Base-by-base conservation (phyloP, 2,113 vertebrate genomes). In the Petroica traversi region DNA sequence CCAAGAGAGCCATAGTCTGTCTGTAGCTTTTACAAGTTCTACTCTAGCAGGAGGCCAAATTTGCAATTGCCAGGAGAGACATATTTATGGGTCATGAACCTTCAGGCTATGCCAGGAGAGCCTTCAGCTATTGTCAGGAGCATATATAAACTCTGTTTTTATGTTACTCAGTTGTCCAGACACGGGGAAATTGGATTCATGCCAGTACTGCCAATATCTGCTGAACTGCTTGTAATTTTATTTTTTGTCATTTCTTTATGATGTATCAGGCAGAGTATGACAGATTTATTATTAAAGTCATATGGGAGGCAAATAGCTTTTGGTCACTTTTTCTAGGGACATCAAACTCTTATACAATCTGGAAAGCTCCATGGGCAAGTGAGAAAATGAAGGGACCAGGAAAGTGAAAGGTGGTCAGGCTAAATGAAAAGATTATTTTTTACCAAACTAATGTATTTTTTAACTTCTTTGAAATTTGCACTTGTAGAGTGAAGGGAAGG, bases 71-170 rank as follows among this genome's bases (percentile, higher is more conserved):
- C 92, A 93, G 76, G 79, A 93, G 94, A 86, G 79, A 94, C 96
- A 90, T 92, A 93, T 94, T 92, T 93, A 95, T 64, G 75, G 90
- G 92, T 94, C 96, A 86, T 95, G 95, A 93, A 95, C 90, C 85
- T 88, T 90, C 88, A 83, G 92, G 88, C 63, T 94, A 59, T 77
- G 85, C 79, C 93, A 96, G 51, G 79, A 95, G 89, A 88, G 64
- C 68, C 90, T 93, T 95, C 90, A 90, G 55, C 79, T 94, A 67
- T 80, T 92, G 82, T 88, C 88, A 83, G 61, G 61, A 83, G 72
- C 72, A 67, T 86, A 90, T 81, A 95, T 93, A 96, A 96, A 88
- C 55, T 62, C 71, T 41, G 61, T 8, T 93, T 94, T 93, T 83
- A 90, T 64, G 78, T 73, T 95, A 71, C 72, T 83, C 64, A n/a